phyloP scores from a whole-genome alignment of 1,140 invertebrate genomes.

The Amphibalanus amphitrite region DNA sequence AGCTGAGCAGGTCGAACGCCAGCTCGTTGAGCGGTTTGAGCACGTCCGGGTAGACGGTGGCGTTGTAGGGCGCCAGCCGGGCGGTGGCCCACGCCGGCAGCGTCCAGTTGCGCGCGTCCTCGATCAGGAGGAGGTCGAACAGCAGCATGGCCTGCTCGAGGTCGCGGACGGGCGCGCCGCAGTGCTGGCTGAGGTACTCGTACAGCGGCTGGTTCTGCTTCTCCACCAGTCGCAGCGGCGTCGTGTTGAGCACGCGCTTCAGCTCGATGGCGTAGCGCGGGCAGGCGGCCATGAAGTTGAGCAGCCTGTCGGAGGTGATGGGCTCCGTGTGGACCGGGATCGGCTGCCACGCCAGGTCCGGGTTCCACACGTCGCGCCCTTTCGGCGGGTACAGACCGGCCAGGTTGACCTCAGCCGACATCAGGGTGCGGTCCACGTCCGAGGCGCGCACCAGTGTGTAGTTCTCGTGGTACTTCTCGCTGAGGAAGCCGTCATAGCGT shows the following conservation, averaged over 20 bases:
- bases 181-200: not conserved
- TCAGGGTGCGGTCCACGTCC: constrained; percentile 27
- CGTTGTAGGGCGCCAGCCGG: constrained; percentile 5
- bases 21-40: not conserved
- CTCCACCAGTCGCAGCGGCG: not conserved
- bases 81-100: constrained; percentile 11
- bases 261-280: not conserved
- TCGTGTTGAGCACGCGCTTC: not conserved
- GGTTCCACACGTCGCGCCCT: constrained; percentile 3
- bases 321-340: constrained; percentile 14
- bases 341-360: constrained; percentile 11
- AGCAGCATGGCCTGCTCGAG: no score
- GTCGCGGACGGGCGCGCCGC: no score
- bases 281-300: not conserved
- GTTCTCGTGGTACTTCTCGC: constrained; percentile 7
- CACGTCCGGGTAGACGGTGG: not conserved
- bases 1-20: constrained; percentile 9
- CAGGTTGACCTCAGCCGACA: constrained; percentile 24
- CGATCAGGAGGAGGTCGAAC: not conserved
- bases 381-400: constrained; percentile 13
- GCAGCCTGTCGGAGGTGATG: not conserved
- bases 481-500: constrained; percentile 9
- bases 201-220: not conserved
- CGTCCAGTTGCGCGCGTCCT: constrained; percentile 2
- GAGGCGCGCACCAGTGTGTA: constrained; percentile 26